Evolutionary conservation across 2,113 vertebrate genomes (phyloP).

Genomic region (Seriola aureovittata): DNA sequence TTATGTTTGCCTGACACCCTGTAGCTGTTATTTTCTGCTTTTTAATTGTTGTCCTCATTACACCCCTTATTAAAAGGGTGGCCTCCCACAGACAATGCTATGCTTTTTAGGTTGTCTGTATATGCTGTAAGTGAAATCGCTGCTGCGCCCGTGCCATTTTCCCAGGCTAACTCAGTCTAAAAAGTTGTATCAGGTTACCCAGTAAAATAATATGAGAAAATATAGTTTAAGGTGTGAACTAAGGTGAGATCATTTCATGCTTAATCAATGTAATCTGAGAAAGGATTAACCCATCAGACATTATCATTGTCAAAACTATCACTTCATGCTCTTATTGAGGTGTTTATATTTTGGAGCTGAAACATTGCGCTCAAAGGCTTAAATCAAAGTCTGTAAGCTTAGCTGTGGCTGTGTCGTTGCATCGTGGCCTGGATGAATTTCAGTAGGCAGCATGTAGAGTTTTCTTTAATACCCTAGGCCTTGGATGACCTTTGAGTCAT

Average conservation of each 20-base stretch:
- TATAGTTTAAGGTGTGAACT: not conserved
- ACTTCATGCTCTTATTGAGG: not conserved
- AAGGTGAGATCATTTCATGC: not conserved
- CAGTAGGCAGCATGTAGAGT: not conserved
- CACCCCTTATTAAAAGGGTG: slow-evolving; percentile 8
- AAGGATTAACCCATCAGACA: not conserved
- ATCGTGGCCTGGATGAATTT: not conserved
- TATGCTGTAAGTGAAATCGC: not conserved
- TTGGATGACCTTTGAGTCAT: slow-evolving; percentile 25
- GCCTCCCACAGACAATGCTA: not conserved
- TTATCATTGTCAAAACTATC: not conserved
- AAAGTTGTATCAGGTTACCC: not conserved
- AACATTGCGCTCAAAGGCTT: not conserved
- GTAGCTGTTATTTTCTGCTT: slow-evolving; percentile 15
- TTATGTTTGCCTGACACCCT: slow-evolving; percentile 7
- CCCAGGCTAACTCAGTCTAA: not conserved
- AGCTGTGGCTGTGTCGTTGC: not conserved
- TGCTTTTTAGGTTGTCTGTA: not conserved
- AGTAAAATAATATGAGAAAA: not conserved
- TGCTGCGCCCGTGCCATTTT: not conserved
- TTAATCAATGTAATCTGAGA: not conserved
- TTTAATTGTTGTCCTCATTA: slow-evolving; percentile 15
- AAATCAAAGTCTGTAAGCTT: not conserved
- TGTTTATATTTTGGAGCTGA: not conserved
- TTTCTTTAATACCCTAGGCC: not conserved